Evolutionary conservation across 2,797 vertebrate genomes (phyloP).

Genomic region (Sparus aurata): DNA sequence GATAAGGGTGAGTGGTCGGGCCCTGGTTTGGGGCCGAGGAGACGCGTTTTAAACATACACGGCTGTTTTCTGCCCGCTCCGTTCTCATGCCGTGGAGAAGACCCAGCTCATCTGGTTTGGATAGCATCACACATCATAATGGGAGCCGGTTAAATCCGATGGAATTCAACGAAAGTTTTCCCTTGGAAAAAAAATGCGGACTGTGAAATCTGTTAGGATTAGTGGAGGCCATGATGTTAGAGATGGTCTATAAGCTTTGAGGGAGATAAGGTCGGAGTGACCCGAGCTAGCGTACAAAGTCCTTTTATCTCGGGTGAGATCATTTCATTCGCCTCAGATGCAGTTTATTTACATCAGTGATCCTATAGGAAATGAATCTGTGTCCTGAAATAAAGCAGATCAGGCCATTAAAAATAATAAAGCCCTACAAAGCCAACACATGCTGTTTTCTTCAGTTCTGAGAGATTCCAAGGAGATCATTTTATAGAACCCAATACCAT

Average conservation of each 20-base stretch:
- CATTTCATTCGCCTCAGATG: constrained; percentile 9
- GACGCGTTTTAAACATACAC: constrained; percentile 62
- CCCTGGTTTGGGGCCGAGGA: constrained; percentile 41
- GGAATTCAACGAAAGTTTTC: constrained; percentile 71
- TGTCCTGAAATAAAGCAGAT: constrained; percentile 22
- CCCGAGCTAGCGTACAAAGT: constrained; percentile 33
- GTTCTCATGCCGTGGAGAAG: constrained; percentile 62
- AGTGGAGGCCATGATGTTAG: constrained; percentile 57
- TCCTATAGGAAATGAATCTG: neutral
- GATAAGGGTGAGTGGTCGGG: constrained; percentile 69
- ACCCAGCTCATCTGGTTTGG: constrained; percentile 81
- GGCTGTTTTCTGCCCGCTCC: constrained; percentile 52
- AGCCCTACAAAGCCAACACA: constrained; percentile 7
- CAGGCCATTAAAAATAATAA: neutral
- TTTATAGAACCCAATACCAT: neutral
- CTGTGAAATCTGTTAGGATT: constrained; percentile 71
- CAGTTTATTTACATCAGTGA: constrained; percentile 9
- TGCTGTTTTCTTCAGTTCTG: constrained; percentile 17
- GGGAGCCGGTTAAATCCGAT: constrained; percentile 63
- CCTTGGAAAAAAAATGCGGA: constrained; percentile 47
- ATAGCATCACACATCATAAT: constrained; percentile 81
- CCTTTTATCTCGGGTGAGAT: constrained; percentile 21
- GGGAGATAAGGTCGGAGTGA: constrained; percentile 40
- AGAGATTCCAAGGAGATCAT: neutral
- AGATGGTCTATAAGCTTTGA: constrained; percentile 37